A percentile compares a stretch with the other conserved stretches of the same genome.
phyloP scores from a whole-genome alignment of 1,140 invertebrate species.

The Caenorhabditis latens region DNA sequence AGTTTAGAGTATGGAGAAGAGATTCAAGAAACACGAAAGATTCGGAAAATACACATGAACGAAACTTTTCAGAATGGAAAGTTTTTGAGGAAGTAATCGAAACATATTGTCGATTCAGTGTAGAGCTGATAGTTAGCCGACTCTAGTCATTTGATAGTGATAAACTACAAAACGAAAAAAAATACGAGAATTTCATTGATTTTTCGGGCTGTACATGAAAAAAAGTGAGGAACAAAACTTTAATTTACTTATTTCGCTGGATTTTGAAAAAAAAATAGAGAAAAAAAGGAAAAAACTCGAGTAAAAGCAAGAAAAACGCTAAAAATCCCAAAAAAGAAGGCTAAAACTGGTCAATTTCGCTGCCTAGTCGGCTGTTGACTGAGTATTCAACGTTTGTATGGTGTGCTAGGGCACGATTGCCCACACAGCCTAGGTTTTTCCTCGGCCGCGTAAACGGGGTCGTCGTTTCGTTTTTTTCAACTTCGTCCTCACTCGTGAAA shows the following conservation, averaged over 20 bases:
- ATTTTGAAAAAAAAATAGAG: not conserved
- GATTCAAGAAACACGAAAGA: not conserved
- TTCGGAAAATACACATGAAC: not conserved
- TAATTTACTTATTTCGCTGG: not conserved
- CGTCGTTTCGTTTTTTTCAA: too few relatives aligned
- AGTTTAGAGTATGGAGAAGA: constrained; percentile 7
- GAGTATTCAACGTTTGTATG: constrained; percentile 36
- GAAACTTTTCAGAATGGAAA: not conserved
- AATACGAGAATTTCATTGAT: too few relatives aligned
- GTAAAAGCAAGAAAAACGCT: not conserved
- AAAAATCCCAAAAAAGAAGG: constrained; percentile 31
- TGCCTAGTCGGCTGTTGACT: not conserved
- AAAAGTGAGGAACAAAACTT: too few relatives aligned
- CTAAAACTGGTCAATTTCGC: not conserved
- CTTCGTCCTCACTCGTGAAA: too few relatives aligned
- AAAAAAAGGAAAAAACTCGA: not conserved
- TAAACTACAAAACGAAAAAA: too few relatives aligned
- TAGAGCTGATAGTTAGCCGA: too few relatives aligned
- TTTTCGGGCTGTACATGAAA: too few relatives aligned
- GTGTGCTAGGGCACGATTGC: not conserved
- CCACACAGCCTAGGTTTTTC: not conserved
- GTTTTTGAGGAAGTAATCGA: too few relatives aligned
- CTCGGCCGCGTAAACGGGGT: too few relatives aligned
- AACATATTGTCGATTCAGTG: too few relatives aligned
- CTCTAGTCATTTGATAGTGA: too few relatives aligned